A percentile compares a stretch with the other conserved stretches of the same genome.
phyloP scores from a whole-genome alignment of 2,797 vertebrate species.

The Allobates femoralis region DNA sequence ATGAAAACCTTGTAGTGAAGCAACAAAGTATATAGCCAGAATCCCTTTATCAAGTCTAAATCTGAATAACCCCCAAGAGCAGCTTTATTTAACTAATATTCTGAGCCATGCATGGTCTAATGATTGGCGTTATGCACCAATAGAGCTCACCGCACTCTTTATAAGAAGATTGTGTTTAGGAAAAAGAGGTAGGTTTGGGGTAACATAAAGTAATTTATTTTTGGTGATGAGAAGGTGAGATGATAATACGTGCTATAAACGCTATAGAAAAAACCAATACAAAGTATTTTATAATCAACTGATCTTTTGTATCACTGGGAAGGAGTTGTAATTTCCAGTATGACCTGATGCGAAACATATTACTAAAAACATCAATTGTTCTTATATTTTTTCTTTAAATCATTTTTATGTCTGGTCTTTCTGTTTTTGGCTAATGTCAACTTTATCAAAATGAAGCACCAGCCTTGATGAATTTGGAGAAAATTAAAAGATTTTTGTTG shows the following conservation, averaged over 20 bases:
- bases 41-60: constrained; percentile 42
- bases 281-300: no score
- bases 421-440: no score
- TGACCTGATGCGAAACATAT: no score
- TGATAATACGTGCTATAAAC: not conserved
- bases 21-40: constrained; percentile 37
- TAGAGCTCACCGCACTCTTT: not conserved
- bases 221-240: not conserved
- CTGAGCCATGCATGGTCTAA: constrained; percentile 15
- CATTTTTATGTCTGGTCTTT: no score
- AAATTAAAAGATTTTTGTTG: no score
- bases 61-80: constrained; percentile 48
- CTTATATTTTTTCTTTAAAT: no score
- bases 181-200: not conserved
- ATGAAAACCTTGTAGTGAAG: constrained; percentile 46
- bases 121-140: constrained; percentile 20
- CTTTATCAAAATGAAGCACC: no score
- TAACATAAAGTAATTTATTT: not conserved
- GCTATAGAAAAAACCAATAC: no score
- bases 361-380: no score
- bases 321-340: no score
- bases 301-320: no score
- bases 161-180: not conserved
- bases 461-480: no score
- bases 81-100: constrained; percentile 38